Percentiles rank a stretch among this genome's conserved stretches.
phyloP scores from a whole-genome alignment of 2,113 vertebrate genomes.

The Mormoops blainvillei region DNA sequence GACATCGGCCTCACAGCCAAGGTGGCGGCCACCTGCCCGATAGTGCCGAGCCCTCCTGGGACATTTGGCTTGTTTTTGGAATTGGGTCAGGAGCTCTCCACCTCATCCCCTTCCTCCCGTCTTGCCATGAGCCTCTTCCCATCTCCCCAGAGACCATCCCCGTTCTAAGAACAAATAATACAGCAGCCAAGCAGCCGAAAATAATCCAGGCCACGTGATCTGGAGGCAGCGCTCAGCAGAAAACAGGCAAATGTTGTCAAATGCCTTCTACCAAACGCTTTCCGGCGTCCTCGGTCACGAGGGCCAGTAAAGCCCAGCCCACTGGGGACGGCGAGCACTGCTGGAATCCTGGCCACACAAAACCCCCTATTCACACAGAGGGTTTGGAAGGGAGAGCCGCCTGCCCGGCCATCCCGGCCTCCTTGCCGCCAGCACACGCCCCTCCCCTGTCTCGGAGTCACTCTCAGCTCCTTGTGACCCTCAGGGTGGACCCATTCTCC shows the following conservation, averaged over 20 bases:
- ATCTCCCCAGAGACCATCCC: neutral
- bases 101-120: neutral
- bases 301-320: slow-evolving; percentile 48
- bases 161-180: neutral
- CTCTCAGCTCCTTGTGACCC: neutral
- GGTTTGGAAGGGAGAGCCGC: neutral
- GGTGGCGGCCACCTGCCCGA: neutral
- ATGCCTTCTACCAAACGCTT: slow-evolving; percentile 54
- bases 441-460: neutral
- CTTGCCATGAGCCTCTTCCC: neutral
- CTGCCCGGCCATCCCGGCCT: neutral
- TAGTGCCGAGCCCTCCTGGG: neutral
- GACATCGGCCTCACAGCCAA: neutral
- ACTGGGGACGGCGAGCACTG: neutral
- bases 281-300: slow-evolving; percentile 37
- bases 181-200: slow-evolving; percentile 25
- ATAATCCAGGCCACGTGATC: slow-evolving; percentile 18
- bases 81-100: neutral
- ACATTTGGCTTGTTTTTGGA: neutral
- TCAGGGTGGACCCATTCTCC: neutral
- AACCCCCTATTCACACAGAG: slow-evolving; percentile 38
- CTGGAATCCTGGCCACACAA: slow-evolving; percentile 46
- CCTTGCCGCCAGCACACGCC: neutral
- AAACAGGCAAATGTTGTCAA: slow-evolving; percentile 66
- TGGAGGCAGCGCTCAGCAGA: slow-evolving; percentile 44